Evolutionary conservation across 2,113 vertebrate species (phyloP).

Genomic region (Lampris megalopsis): DNA sequence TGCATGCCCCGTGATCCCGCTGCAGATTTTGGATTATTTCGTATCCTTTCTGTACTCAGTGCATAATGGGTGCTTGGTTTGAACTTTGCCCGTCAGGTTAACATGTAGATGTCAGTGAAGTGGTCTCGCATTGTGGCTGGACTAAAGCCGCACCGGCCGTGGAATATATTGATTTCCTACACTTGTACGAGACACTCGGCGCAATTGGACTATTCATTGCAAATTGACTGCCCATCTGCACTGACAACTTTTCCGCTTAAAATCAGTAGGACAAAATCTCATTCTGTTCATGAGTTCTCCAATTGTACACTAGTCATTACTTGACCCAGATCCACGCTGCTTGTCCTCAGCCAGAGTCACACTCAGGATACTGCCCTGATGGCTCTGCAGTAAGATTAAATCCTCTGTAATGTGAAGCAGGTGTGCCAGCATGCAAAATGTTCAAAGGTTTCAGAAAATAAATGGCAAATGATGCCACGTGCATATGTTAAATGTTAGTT

Average conservation of each 20-base stretch:
- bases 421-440: background rate
- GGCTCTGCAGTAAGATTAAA: constrained; percentile 4
- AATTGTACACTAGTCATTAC: constrained; percentile 9
- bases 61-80: constrained; percentile 32
- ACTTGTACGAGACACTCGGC: background rate
- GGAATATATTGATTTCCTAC: background rate
- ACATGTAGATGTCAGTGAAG: background rate
- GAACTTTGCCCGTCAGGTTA: background rate
- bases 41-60: constrained; percentile 31
- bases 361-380: background rate
- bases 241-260: background rate
- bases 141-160: background rate
- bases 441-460: no score
- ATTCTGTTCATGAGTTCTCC: background rate
- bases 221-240: constrained; percentile 23
- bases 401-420: background rate
- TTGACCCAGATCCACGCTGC: constrained; percentile 11
- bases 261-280: background rate
- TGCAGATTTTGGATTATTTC: constrained; percentile 22
- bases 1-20: constrained; percentile 9
- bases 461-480: no score
- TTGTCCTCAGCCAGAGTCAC: background rate
- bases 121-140: background rate
- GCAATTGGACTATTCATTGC: background rate
- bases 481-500: no score